Percentiles rank a stretch among this genome's conserved stretches.
phyloP scores from a whole-genome alignment of 2,113 vertebrate genomes.

The Mixornis gularis region DNA sequence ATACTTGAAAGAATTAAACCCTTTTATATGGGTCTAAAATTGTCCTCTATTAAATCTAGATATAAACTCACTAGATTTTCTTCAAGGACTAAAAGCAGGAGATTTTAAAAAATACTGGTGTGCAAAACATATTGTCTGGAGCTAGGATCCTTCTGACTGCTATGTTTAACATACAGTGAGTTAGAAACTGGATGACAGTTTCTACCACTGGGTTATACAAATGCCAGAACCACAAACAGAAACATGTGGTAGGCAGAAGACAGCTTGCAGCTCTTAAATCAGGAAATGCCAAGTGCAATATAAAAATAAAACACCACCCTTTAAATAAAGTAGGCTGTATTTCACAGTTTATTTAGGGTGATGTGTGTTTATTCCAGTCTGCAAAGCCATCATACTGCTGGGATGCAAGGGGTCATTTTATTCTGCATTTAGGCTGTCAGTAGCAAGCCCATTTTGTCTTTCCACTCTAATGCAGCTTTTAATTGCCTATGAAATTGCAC shows the following conservation, averaged over 20 bases:
- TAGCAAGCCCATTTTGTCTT: neutral
- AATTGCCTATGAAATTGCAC: neutral
- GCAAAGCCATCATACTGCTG: neutral
- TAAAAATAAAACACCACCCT: constrained; percentile 13
- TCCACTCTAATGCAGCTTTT: neutral
- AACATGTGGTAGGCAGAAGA: constrained; percentile 27
- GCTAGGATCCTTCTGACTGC: neutral
- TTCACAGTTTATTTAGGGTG: constrained; percentile 12
- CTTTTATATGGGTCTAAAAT: neutral
- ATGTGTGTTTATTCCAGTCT: neutral
- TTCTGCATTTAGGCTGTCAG: neutral
- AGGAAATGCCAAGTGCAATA: constrained; percentile 21
- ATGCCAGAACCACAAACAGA: constrained; percentile 28
- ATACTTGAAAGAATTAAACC: neutral
- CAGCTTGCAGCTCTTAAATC: neutral
- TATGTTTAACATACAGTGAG: neutral
- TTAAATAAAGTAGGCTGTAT: constrained; percentile 13
- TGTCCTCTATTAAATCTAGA: neutral
- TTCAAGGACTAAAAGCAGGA: neutral
- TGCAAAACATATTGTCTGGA: neutral
- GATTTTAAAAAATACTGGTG: neutral
- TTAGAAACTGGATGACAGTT: neutral
- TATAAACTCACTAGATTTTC: neutral
- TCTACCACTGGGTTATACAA: neutral
- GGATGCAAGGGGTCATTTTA: neutral